phyloP scores from a whole-genome alignment of 1,140 invertebrate genomes.

The Nephila pilipes region DNA sequence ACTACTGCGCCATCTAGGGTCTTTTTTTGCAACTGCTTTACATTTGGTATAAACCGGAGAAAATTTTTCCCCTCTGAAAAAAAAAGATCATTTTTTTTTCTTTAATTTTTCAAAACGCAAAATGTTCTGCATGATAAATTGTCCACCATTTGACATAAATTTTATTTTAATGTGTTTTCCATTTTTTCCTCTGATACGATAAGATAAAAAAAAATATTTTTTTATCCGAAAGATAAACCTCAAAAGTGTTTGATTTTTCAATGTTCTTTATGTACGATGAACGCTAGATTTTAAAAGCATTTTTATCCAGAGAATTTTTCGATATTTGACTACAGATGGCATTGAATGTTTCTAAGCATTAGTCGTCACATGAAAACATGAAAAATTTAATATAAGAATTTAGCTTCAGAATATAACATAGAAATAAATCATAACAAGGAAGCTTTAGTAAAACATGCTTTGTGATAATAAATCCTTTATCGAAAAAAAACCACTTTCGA shows the following conservation, averaged over 20 bases:
- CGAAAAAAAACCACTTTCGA: too few species aligned
- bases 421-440: too few species aligned
- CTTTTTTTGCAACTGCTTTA: constrained; percentile 35
- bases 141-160: constrained; percentile 67
- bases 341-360: too few species aligned
- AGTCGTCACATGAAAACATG: too few species aligned
- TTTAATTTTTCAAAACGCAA: constrained; percentile 53
- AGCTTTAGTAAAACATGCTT: too few species aligned
- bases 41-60: background rate
- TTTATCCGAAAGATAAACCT: constrained; percentile 51
- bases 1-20: constrained; percentile 58
- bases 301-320: background rate
- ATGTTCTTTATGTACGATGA: background rate
- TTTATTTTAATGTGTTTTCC: constrained; percentile 61
- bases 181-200: background rate
- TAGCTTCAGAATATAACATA: too few species aligned
- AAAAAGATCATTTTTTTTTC: background rate
- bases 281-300: background rate
- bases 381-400: too few species aligned
- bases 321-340: background rate
- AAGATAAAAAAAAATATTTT: background rate
- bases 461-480: too few species aligned
- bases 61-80: background rate
- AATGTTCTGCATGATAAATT: constrained; percentile 67
- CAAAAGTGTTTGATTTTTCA: background rate